Base-by-base conservation (phyloP, 1,140 invertebrate species). In the Berghia stephanieae region DNA sequence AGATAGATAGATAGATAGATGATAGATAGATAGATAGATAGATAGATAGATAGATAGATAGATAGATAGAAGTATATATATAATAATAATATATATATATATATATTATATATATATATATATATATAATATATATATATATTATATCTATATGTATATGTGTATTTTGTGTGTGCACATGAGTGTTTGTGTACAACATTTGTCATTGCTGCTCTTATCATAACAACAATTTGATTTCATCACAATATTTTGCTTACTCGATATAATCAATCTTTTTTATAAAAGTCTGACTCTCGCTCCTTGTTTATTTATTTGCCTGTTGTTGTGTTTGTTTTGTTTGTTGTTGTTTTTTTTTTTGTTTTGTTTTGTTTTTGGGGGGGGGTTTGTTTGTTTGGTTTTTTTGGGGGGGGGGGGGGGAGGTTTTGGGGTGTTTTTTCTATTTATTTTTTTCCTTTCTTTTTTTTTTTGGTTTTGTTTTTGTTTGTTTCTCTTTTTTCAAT, bases 1-100 rank as follows among this genome's bases (percentile, higher is more conserved):
- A 60, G 57, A 8, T 27, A 60, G 57, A 27, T 60, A 60, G 57
- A 60, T 6, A 60, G 57, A 60, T 27, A 60, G 57, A 16, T 60
- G 16, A 60, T 27, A 60, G 10, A 16, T 8, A 60, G 57, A 8
- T 6, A 27, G 24, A 60, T 8, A 16, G 10, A 60, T 8, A 16
- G 10, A 60, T 27, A 60, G 57, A 27, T 27, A 60, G 24, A 27
- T 6, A 60, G 57, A 8, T 27, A 60, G 57, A 27, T 60, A 60
- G 57, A 60, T 6, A 60, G 57, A 60, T 27, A 60, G 57, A 16
- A n/a, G 16, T 27, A 60, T 8, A 60, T 8, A n/a, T 8, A n/a
- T 60, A 10, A 49, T 13, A 10, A 49, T 10, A 13, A 10, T 49
- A 10, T n/a, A 13, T n/a, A 13, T 49, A n/a, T n/a, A 10, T 49